These are phyloP conservation scores for Anomalospiza imberbis DNA, from an alignment of 2,797 vertebrate species.

Conservation along the genomic window DNA sequence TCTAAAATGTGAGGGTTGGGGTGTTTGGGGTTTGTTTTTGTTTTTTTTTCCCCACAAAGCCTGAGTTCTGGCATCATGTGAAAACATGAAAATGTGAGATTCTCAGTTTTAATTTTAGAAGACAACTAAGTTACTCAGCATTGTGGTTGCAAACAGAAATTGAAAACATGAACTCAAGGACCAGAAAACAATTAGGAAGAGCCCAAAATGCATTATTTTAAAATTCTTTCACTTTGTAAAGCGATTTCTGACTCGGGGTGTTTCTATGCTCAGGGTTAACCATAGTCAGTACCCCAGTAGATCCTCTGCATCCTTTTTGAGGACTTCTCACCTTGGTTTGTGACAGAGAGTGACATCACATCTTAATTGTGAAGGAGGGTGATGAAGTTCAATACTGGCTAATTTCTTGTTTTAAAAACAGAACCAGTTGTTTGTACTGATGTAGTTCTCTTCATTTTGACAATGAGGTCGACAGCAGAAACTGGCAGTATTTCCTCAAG, in stretches of 20 bases:
- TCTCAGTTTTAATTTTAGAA: conserved; percentile 44
- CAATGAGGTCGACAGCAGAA: neutral
- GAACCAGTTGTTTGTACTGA: neutral
- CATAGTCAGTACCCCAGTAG: neutral
- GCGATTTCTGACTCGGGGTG: neutral
- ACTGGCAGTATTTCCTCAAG: neutral
- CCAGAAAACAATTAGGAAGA: conserved; percentile 24
- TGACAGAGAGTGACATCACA: neutral
- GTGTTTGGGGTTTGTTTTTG: neutral
- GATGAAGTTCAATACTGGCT: neutral
- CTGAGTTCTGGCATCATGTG: conserved; percentile 24
- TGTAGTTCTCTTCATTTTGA: neutral
- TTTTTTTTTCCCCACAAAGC: neutral
- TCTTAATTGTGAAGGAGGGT: neutral
- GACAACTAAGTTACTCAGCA: conserved; percentile 28
- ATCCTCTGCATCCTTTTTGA: neutral
- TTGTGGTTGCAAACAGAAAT: conserved; percentile 42
- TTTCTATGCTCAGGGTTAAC: neutral
- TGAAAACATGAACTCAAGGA: conserved; percentile 33
- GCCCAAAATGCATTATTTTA: neutral
- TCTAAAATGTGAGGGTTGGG: conserved; percentile 17
- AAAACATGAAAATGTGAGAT: conserved; percentile 41
- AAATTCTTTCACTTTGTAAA: neutral
- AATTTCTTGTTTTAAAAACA: neutral
- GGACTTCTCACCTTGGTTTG: neutral